Evolutionary conservation across 2,888 invertebrate species (phyloP), one percentile per base, ranked within the genome.

Genomic region (Eupithecia pulchellata): DNA sequence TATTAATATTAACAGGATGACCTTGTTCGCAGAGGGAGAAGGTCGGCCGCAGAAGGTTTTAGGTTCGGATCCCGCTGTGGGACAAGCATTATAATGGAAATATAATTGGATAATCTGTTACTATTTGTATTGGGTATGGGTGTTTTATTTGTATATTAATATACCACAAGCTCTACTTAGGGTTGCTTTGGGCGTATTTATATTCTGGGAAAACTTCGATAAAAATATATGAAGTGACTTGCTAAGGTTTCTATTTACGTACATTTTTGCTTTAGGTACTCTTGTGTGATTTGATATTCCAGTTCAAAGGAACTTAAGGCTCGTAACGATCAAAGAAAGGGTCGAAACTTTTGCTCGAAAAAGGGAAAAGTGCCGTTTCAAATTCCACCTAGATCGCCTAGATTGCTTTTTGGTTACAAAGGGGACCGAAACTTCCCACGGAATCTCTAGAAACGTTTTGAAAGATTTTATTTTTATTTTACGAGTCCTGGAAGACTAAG

Each of bases 401-500:
- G 71, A 73, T 71, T 71, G 66, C 71, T 73, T 76, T 72, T 75
- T 75, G 73, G 69, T 76, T 71, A 70, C 74, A 68, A 65, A 69
- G 69, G 66, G 69, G 64, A 68, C 68, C 69, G 67, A 69, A 75
- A 76, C 71, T 70, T 75, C 72, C 69, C 61, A 58, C 73, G 58
- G 75, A 78, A 72, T 77, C 77, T 78, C 64, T 68, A 68, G 67
- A 77, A 77, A 75, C 63, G 68, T 74, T 78, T 79, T 81, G 74
- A 77, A 81, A 75, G 77, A 78, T 84, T 83, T 85, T 84, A 83
- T 83, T 84, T 85, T 84, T 81, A 85, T 85, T 84, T 84, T 79
- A 82, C 79, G 82, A 80, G 77, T 79, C 78, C 76, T 68, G 76
- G 69, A 75, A 74, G 84, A 82, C 78, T 73, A 81, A 84, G 80